Percentiles rank a stretch among this genome's conserved stretches.
Evolutionary conservation across 2,113 vertebrate genomes (phyloP).

Genomic region (Hippocampus zosterae): DNA sequence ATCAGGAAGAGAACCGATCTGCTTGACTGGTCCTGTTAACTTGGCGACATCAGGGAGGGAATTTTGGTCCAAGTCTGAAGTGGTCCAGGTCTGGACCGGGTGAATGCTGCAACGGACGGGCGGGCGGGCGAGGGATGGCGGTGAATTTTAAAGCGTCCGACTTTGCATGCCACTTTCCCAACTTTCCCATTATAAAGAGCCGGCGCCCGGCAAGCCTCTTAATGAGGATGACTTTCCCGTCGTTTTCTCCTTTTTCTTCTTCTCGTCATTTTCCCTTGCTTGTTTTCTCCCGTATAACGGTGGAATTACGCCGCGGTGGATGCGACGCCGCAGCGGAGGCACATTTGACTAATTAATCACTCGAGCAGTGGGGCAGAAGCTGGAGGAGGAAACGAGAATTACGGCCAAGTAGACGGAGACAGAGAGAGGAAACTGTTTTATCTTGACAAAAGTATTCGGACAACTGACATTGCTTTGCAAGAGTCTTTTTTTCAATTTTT

Average conservation of each 20-base stretch:
- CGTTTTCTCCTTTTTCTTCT: slow-evolving; percentile 7
- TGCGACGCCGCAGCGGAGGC: slow-evolving; percentile 21
- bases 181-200: slow-evolving; percentile 1
- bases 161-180: background rate
- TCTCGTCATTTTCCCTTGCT: slow-evolving; percentile 28
- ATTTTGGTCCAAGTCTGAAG: background rate
- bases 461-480: slow-evolving; percentile 1
- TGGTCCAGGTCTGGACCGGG: background rate
- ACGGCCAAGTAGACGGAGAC: background rate
- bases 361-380: slow-evolving; percentile 15
- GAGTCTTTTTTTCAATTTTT: background rate
- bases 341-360: slow-evolving; percentile 42
- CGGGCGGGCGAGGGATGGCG: background rate
- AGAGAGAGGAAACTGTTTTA: background rate
- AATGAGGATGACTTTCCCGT: background rate
- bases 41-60: too few relatives aligned
- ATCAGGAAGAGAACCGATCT: too few relatives aligned
- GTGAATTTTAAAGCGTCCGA: background rate
- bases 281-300: slow-evolving; percentile 21
- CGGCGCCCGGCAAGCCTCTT: background rate
- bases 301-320: slow-evolving; percentile 28
- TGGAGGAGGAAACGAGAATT: background rate
- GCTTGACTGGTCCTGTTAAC: too few relatives aligned
- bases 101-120: background rate
- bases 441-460: slow-evolving; percentile 15